Percentiles rank a stretch among this genome's conserved stretches.
These are phyloP conservation scores for Xestia rhomboidea DNA, from an alignment of 2,888 invertebrate species.

Conservation along the genomic window DNA sequence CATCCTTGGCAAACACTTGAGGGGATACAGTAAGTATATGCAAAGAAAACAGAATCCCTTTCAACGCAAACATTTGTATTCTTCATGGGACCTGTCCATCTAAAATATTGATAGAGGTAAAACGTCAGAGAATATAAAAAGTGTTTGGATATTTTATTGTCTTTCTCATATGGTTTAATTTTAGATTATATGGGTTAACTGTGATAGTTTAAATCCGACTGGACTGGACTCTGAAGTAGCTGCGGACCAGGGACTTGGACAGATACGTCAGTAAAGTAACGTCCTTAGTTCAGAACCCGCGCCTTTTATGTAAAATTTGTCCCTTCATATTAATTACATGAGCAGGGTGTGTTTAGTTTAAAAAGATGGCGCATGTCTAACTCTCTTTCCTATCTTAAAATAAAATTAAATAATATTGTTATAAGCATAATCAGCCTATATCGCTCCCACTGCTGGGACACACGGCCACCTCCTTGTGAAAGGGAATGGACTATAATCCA, in stretches of 20 bases:
- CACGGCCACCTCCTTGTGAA: no score
- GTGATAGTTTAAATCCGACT: neutral
- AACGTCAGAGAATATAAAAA: neutral
- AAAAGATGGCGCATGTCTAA: neutral
- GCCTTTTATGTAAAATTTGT: neutral
- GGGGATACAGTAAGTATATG: slow-evolving; percentile 22
- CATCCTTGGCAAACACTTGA: slow-evolving; percentile 34
- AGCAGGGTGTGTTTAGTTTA: neutral
- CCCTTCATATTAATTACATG: neutral
- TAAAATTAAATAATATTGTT: neutral
- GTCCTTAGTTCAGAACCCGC: neutral
- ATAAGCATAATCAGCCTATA: no score
- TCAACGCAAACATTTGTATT: slow-evolving; percentile 39
- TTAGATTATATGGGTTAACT: neutral
- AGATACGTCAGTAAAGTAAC: neutral
- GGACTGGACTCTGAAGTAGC: neutral
- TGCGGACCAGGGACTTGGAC: neutral
- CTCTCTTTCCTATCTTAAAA: neutral
- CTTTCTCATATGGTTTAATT: neutral
- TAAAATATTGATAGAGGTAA: slow-evolving; percentile 27
- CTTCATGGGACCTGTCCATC: slow-evolving; percentile 30
- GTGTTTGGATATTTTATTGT: neutral
- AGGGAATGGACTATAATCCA: no score
- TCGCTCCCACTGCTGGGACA: no score
- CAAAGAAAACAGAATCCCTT: slow-evolving; percentile 54